Base-by-base conservation (phyloP, 2,888 invertebrate genomes). In the Capitulum mitella region DNA sequence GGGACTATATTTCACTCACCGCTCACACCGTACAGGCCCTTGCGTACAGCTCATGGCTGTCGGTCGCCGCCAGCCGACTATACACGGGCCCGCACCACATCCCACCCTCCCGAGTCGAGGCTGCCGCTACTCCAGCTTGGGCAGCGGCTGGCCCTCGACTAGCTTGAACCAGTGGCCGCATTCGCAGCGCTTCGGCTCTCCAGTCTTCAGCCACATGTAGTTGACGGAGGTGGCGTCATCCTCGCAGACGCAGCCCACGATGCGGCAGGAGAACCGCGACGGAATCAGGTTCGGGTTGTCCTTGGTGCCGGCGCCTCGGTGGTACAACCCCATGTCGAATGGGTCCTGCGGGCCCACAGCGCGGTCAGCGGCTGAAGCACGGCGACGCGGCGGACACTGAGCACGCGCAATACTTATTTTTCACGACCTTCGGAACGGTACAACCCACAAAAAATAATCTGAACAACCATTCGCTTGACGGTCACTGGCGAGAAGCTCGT, bases 141-240 rank as follows among this genome's bases (percentile, higher is more conserved):
- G 76, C 77, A 80, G 51, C 54, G 82, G 82, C 76, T 86, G 84
- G 64, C 85, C 84, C 80, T 87, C 92, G 80, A 92, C 90, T 83
- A 98, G 89, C 88, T 95, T 94, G 89, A 96, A 98, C 95, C 95
- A 97, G 86, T 97, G 92, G 79, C 98, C 98, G 86, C 98, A 98
- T 85, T 93, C 94, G 85, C 98, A 98, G 83, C 97, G 91, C 85
- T 93, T 93, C 81, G 95, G 92, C 83, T 91, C 90, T 61, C 93
- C 97, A 88, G 92, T 91, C 86, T 97, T 92, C 84, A 98, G 87
- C 93, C 96, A 95, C 92, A 98, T 95, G 95, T 96, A 98, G 85
- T 92, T 93, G 83, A 98, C 91, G 81, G 90, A 89, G 79, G 93
- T 91, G 78, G 94, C 90, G 85, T 98, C 98, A 86, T 97, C 96